These are phyloP conservation scores for Emydoidea blandingii DNA, from an alignment of 2,797 vertebrate species.

Conservation along the genomic window DNA sequence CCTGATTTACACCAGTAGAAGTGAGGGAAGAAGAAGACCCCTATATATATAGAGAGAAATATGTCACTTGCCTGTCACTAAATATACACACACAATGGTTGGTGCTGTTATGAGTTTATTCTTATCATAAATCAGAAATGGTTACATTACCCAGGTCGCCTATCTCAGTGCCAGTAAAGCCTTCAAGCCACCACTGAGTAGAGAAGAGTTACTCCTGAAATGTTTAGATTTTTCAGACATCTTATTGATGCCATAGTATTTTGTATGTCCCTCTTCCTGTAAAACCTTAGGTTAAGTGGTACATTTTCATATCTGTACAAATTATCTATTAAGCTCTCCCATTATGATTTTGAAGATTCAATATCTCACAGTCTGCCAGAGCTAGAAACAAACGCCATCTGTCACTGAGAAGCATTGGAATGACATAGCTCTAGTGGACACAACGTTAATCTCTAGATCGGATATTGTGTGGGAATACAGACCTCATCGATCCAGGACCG, in stretches of 20 bases:
- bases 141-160: not conserved
- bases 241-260: not conserved
- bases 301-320: not conserved
- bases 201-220: not conserved
- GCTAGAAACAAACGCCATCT: not conserved
- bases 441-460: not conserved
- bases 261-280: not conserved
- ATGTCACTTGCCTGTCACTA: not conserved
- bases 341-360: conserved; percentile 12
- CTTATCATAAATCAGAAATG: not conserved
- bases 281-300: not conserved
- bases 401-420: not conserved
- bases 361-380: not conserved
- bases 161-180: not conserved
- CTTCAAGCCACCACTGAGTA: fast-evolving
- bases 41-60: not conserved
- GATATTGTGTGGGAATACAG: not conserved
- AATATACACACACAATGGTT: not conserved
- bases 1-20: not conserved
- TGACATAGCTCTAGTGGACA: conserved; percentile 15
- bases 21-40: not conserved
- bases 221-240: fast-evolving
- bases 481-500: not conserved
- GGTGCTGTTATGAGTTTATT: not conserved
- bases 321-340: not conserved